These are phyloP conservation scores for Ctenopoma multispine DNA, from an alignment of 2,797 vertebrate genomes.

Conservation along the genomic window DNA sequence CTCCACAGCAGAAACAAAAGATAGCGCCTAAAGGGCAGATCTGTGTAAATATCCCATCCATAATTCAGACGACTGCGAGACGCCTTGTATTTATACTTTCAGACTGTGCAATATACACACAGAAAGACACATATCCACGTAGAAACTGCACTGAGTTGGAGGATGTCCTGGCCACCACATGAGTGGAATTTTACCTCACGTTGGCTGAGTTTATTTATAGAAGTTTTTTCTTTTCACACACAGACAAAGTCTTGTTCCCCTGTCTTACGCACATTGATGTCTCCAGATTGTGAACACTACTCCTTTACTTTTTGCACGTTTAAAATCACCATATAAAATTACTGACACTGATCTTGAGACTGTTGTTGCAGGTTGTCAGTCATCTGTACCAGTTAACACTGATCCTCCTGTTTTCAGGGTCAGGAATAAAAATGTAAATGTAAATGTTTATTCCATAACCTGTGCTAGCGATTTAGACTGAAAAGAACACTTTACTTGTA, in stretches of 20 bases:
- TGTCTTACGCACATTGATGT: background rate
- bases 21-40: conserved; percentile 41
- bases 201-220: conserved; percentile 1
- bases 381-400: no score
- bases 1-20: conserved; percentile 50
- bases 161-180: background rate
- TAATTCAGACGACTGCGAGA: conserved; percentile 63
- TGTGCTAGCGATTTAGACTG: background rate
- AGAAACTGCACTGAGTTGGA: conserved; percentile 22
- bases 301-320: background rate
- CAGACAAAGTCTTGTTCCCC: background rate
- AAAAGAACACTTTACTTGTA: no score
- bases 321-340: background rate
- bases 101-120: conserved; percentile 37
- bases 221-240: background rate
- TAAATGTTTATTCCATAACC: no score
- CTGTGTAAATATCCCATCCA: conserved; percentile 69
- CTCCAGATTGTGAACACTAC: background rate
- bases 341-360: background rate
- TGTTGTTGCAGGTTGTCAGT: background rate
- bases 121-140: conserved; percentile 33
- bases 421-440: no score
- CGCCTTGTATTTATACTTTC: conserved; percentile 50
- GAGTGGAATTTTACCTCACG: background rate
- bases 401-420: no score